A percentile compares a stretch with the other conserved stretches of the same genome.
Conservation (phyloP, 2,113 vertebrate genomes). For the Chaetura pelagica region DNA sequence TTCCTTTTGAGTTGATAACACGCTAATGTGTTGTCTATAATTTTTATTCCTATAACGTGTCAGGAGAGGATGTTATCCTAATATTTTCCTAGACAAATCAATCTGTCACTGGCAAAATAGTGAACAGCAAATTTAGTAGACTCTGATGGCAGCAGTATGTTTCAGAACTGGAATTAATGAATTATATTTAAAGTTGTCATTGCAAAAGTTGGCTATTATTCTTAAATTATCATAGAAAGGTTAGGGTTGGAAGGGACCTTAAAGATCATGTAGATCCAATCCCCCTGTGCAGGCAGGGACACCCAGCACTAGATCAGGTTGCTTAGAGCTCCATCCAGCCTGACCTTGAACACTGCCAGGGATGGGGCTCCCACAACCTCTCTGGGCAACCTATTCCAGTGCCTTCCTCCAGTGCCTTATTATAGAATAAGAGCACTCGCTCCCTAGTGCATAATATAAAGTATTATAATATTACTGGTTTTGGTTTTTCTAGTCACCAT, state of each 20-base stretch:
- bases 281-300: no score
- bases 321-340: no score
- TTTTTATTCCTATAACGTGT: neutral
- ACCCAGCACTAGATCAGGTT: no score
- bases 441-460: neutral
- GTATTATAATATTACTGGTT: neutral
- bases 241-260: no score
- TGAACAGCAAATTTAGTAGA: neutral
- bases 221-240: neutral
- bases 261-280: no score
- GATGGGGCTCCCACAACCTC: no score
- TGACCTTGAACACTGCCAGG: no score
- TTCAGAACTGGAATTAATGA: neutral
- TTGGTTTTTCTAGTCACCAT: constrained; percentile 67
- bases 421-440: neutral
- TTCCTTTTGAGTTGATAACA: neutral
- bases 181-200: neutral
- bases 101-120: neutral
- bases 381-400: no score
- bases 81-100: neutral
- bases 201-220: neutral
- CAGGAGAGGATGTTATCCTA: neutral
- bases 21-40: neutral
- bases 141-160: neutral
- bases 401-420: no score